Evolutionary conservation across 2,888 invertebrate species (phyloP).

Genomic region (Heliconius aoede): DNA sequence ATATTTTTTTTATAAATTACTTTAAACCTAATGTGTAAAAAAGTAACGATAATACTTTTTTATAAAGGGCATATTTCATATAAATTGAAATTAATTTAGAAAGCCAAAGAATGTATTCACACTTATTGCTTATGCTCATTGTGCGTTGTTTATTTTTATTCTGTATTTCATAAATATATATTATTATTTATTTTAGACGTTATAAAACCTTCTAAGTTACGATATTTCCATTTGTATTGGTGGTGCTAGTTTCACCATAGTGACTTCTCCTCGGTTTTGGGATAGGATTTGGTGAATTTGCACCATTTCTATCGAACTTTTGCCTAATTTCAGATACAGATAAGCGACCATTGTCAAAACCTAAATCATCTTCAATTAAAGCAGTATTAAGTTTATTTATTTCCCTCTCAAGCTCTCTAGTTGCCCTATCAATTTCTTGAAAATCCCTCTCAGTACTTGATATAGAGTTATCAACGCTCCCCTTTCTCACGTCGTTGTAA

Average conservation of each 20-base stretch:
- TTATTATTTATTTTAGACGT: neutral
- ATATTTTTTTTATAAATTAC: neutral
- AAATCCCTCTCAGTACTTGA: constrained; percentile 80
- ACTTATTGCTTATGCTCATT: neutral
- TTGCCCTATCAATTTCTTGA: constrained; percentile 77
- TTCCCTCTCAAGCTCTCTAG: constrained; percentile 75
- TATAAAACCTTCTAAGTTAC: constrained; percentile 20
- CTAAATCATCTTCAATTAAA: constrained; percentile 71
- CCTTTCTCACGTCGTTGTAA: constrained; percentile 66
- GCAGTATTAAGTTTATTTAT: constrained; percentile 79
- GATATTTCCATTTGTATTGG: constrained; percentile 53
- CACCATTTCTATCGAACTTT: constrained; percentile 80
- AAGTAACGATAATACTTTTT: neutral
- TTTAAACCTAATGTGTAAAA: neutral
- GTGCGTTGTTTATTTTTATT: neutral
- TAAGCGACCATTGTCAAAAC: constrained; percentile 60
- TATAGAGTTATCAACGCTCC: constrained; percentile 72
- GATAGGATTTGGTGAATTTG: constrained; percentile 81
- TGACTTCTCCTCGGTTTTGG: constrained; percentile 84
- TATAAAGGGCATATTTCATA: neutral
- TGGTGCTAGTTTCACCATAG: constrained; percentile 67
- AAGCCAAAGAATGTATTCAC: neutral
- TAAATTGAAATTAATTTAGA: neutral
- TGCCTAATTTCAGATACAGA: constrained; percentile 79
- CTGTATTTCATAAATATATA: neutral